Conservation (phyloP, 2,888 invertebrate species). For the Netelia inedita region DNA sequence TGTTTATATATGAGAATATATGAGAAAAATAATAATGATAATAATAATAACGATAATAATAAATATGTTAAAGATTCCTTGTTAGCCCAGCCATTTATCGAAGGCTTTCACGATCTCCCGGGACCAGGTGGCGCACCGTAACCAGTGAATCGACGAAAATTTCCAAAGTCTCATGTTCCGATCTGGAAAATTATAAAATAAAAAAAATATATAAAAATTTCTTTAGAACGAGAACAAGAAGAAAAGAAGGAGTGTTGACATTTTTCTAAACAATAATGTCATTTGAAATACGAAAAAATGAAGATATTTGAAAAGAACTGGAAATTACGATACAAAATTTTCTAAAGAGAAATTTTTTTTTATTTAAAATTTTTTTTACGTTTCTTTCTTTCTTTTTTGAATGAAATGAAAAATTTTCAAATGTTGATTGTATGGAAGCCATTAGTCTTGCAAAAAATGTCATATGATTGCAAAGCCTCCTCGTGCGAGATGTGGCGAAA, state of each 20-base stretch:
- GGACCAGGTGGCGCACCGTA: slow-evolving; percentile 29
- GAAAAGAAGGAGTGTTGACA: background rate
- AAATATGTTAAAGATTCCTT: slow-evolving; percentile 28
- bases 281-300: too few relatives aligned
- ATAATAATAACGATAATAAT: slow-evolving; percentile 21
- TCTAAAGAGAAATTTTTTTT: too few relatives aligned
- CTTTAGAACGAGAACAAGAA: background rate
- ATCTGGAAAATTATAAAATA: background rate
- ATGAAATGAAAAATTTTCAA: too few relatives aligned
- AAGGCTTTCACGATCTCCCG: slow-evolving; percentile 30
- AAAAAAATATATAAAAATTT: slow-evolving; percentile 2
- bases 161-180: background rate
- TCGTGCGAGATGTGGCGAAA: background rate
- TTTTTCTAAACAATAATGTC: too few relatives aligned
- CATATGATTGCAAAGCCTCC: slow-evolving; percentile 23
- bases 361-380: too few relatives aligned
- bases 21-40: slow-evolving; percentile 24
- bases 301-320: too few relatives aligned
- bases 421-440: background rate
- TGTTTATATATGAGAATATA: background rate
- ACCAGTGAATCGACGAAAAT: slow-evolving; percentile 29
- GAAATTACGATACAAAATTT: too few relatives aligned
- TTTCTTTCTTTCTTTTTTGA: too few relatives aligned
- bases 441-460: background rate
- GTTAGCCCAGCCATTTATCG: slow-evolving; percentile 24